A percentile compares a stretch with the other conserved stretches of the same genome.
Conservation (phyloP, 2,797 vertebrate species). For the Podarcis lilfordi region DNA sequence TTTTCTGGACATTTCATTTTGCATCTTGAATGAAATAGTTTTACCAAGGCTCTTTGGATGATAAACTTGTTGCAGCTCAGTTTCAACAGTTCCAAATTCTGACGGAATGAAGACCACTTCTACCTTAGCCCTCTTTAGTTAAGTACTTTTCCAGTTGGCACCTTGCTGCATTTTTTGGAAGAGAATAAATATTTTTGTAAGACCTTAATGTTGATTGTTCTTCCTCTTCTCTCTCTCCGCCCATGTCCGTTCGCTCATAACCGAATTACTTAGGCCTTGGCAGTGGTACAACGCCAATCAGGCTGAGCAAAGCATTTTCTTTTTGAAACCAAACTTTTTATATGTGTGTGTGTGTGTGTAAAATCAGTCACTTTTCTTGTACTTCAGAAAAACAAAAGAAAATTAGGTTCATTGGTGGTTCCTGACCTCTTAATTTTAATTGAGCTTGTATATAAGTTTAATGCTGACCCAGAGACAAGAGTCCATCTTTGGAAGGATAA, state of each 20-base stretch:
- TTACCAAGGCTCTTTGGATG: slow-evolving; percentile 73
- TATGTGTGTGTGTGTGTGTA: slow-evolving; percentile 68
- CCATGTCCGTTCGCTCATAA: slow-evolving; percentile 25
- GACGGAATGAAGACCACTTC: slow-evolving; percentile 71
- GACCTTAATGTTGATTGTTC: slow-evolving; percentile 63
- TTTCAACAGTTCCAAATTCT: slow-evolving; percentile 70
- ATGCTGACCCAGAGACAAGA: slow-evolving; percentile 57
- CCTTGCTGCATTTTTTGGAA: slow-evolving; percentile 70
- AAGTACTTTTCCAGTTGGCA: slow-evolving; percentile 70
- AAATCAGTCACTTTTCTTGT: slow-evolving; percentile 70
- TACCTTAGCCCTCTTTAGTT: slow-evolving; percentile 77
- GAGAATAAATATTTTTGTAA: slow-evolving; percentile 81
- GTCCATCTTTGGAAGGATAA: slow-evolving; percentile 28
- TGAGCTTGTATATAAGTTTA: slow-evolving; percentile 68
- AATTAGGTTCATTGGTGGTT: slow-evolving; percentile 50
- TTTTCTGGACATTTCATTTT: slow-evolving; percentile 70
- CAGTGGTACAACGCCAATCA: slow-evolving; percentile 63
- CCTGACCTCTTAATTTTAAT: slow-evolving; percentile 64
- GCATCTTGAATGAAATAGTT: slow-evolving; percentile 72
- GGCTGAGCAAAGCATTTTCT: slow-evolving; percentile 59
- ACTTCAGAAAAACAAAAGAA: slow-evolving; percentile 64
- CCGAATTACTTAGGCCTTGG: slow-evolving; percentile 63
- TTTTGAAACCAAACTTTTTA: slow-evolving; percentile 75
- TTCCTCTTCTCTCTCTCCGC: slow-evolving; percentile 1
- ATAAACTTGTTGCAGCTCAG: slow-evolving; percentile 73